Base-by-base conservation (phyloP, 2,113 vertebrate species). In the Octodon degus region DNA sequence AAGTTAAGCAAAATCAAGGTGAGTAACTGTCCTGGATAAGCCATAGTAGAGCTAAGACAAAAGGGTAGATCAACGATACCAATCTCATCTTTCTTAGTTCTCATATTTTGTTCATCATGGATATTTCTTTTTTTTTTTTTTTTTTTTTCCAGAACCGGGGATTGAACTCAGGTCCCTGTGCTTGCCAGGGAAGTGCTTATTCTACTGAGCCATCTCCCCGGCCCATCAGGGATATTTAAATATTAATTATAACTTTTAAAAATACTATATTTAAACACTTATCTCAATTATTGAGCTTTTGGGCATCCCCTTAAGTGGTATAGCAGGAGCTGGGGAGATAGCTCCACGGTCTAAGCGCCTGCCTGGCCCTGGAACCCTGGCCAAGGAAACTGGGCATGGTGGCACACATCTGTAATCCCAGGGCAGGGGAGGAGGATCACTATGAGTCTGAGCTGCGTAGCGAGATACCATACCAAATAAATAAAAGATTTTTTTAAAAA, bases 181-280 rank as follows among this genome's bases (percentile, higher is more conserved):
- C 43, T 43, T 43, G 43, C 43, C 43, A 43, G 43, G 43, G 43
- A 43, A 43, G 43, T 6, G 43, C 43, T 43, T 43, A 43, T 43
- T 43, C 43, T 43, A 43, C 43, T 43, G 43, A 43, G 43, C 43
- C 43, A 43, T 43, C 43, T 43, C 43, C 43, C 43, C 0, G 43
- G 43, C 3, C 43, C 43, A 43, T 43, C 43, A 43, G 43, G 25
- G 67, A 67, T 82, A 81, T 92, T 95, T 68, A 90, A 58, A 20
- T 34, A 92, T 63, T 85, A 90, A 90, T 70, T 93, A 12, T 63
- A 80, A 76, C 22, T 50, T 95, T 83, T 14, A 14, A 84, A 91
- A 87, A 40, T 55, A 87, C 1, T 93, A n/a, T 14, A 79, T 43
- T 88, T 70, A 91, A 83, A 84, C 7, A 87, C 43, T 90, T 81